Evolutionary conservation across 64 coral and sea anemone genomes (phyloP).

Genomic region (Montipora cactus): DNA sequence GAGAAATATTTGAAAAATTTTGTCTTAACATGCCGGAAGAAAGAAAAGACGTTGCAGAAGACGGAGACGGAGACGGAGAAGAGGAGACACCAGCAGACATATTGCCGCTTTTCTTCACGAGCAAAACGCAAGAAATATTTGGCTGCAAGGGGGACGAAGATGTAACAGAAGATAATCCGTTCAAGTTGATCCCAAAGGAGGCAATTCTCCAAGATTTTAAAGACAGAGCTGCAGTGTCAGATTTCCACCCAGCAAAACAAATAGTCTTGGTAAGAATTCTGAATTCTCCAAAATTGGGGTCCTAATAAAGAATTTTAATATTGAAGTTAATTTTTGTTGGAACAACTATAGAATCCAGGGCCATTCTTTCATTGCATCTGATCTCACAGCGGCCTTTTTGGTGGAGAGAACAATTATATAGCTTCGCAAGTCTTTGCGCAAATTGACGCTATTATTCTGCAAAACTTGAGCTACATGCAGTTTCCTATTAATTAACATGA

Average conservation of each 20-base stretch:
- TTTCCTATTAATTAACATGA: no score
- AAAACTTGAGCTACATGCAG: no score
- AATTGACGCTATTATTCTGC: no score
- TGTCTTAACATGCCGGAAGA: conserved; percentile 79
- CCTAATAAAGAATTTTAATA: no score
- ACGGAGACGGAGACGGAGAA: conserved; percentile 62
- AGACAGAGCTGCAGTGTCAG: conserved; percentile 95
- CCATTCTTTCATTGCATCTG: no score
- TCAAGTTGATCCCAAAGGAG: conserved; percentile 87
- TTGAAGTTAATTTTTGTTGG: no score
- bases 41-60: conserved; percentile 69
- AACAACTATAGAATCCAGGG: no score
- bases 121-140: conserved; percentile 99
- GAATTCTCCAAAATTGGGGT: no score
- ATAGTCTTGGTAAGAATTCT: conserved; percentile 70
- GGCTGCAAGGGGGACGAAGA: conserved; percentile 94
- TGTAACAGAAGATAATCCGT: conserved; percentile 95
- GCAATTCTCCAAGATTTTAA: conserved; percentile 93
- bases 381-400: no score
- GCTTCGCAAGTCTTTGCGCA: no score
- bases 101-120: conserved; percentile 98
- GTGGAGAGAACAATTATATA: no score
- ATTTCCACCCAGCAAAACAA: conserved; percentile 98
- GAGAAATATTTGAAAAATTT: background rate
- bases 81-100: conserved; percentile 84